phyloP scores from a whole-genome alignment of 37 sponge, comb jelly and placozoan genomes.

The Crambe crambe region DNA sequence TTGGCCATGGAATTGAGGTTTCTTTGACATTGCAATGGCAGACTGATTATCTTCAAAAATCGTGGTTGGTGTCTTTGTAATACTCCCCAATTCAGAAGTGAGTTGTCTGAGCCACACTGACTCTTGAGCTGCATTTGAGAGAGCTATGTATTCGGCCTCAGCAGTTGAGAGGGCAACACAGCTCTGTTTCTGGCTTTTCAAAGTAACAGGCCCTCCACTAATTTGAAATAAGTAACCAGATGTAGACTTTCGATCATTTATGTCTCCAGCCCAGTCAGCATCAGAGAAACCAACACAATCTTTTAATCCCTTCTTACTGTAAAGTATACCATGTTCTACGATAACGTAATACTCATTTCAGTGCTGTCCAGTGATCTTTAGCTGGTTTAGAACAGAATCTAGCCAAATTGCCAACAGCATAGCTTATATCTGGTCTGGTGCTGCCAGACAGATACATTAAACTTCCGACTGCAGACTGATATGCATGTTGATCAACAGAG shows the following conservation, averaged over 20 bases:
- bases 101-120: too few relatives aligned
- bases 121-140: too few relatives aligned
- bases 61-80: too few relatives aligned
- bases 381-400: conserved; percentile 34
- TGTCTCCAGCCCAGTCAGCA: conserved; percentile 58
- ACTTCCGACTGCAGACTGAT: conserved; percentile 67
- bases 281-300: conserved; percentile 50
- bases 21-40: too few relatives aligned
- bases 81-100: too few relatives aligned
- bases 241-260: conserved; percentile 52
- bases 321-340: conserved; percentile 16
- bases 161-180: too few relatives aligned
- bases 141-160: too few relatives aligned
- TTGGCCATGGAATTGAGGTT: too few relatives aligned
- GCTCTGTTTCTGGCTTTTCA: too few relatives aligned
- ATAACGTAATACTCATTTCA: conserved; percentile 51
- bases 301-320: conserved; percentile 10
- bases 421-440: conserved; percentile 56
- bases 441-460: conserved; percentile 31
- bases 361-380: conserved; percentile 54
- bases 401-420: conserved; percentile 50
- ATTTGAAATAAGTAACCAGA: conserved; percentile 55
- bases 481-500: conserved; percentile 28
- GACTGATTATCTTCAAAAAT: too few relatives aligned
- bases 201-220: conserved; percentile 47